Percentiles rank a stretch among this genome's conserved stretches.
Conservation (phyloP, 2,797 vertebrate genomes). For the Darevskia mixta region DNA sequence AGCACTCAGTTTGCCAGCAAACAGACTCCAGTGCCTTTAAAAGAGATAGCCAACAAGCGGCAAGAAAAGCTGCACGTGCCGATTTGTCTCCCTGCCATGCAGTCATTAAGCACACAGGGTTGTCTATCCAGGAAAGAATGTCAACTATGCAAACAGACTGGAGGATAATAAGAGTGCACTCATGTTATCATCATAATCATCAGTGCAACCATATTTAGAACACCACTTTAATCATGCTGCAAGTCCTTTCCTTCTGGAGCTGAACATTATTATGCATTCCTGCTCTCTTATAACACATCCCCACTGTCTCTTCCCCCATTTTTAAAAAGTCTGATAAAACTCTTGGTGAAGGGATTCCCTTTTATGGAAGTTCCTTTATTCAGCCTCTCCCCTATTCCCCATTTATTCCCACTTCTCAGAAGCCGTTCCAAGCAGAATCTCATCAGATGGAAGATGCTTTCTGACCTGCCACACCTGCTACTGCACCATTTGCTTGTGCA, state of each 20-base stretch:
- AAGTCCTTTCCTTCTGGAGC: background rate
- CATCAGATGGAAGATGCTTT: constrained; percentile 30
- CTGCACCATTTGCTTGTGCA: too few relatives aligned
- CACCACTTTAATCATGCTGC: background rate
- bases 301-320: constrained; percentile 17
- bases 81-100: background rate
- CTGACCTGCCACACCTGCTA: constrained; percentile 25
- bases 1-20: background rate
- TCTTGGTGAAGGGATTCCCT: constrained; percentile 42
- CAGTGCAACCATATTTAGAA: background rate
- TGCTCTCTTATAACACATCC: background rate
- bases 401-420: constrained; percentile 37
- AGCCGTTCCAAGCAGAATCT: constrained; percentile 44
- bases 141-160: background rate
- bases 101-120: background rate
- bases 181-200: background rate
- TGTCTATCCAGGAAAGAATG: background rate
- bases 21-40: background rate
- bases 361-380: constrained; percentile 39
- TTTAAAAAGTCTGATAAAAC: constrained; percentile 29
- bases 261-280: constrained; percentile 14
- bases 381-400: constrained; percentile 37
- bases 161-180: constrained; percentile 13
- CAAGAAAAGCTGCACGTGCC: background rate
- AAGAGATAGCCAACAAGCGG: background rate